phyloP scores from a whole-genome alignment of 2,888 invertebrate genomes.

The Oegoconia quadripuncta region DNA sequence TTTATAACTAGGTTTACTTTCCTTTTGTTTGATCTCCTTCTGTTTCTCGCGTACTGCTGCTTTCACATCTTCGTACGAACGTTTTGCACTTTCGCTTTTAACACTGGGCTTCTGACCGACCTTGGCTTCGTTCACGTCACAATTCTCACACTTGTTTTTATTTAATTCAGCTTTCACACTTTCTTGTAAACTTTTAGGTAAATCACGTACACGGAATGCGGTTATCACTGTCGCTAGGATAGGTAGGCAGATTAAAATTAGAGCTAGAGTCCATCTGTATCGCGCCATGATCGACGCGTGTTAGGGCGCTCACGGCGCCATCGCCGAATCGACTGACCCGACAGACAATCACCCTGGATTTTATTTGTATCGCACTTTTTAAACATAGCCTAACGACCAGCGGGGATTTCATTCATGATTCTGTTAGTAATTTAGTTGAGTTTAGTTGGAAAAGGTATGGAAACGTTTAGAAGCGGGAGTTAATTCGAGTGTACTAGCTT shows the following conservation, averaged over 20 bases:
- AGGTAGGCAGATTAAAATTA: slow-evolving; percentile 68
- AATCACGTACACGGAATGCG: slow-evolving; percentile 74
- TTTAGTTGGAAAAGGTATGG: slow-evolving; percentile 48
- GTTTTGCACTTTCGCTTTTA: slow-evolving; percentile 60
- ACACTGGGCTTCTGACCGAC: slow-evolving; percentile 53
- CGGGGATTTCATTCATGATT: slow-evolving; percentile 57
- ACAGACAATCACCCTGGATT: slow-evolving; percentile 44
- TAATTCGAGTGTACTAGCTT: slow-evolving; percentile 82
- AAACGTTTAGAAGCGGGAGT: slow-evolving; percentile 72
- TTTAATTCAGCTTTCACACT: slow-evolving; percentile 37
- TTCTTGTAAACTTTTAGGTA: slow-evolving; percentile 53
- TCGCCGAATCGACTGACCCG: slow-evolving; percentile 57
- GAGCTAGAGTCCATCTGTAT: slow-evolving; percentile 65
- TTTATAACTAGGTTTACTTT: slow-evolving; percentile 34
- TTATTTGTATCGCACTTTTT: slow-evolving; percentile 53
- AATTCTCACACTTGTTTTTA: slow-evolving; percentile 61
- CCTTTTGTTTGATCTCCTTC: slow-evolving; percentile 39
- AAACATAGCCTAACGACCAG: slow-evolving; percentile 40
- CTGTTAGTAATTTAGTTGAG: slow-evolving; percentile 23
- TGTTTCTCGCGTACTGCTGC: slow-evolving; percentile 49
- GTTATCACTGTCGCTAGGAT: slow-evolving; percentile 74
- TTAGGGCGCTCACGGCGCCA: slow-evolving; percentile 66
- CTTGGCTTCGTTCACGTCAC: slow-evolving; percentile 57
- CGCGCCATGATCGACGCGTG: slow-evolving; percentile 69
- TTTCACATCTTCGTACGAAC: slow-evolving; percentile 48